Evolutionary conservation across 1,140 invertebrate species (phyloP).

Genomic region (Charaxes varanes): DNA sequence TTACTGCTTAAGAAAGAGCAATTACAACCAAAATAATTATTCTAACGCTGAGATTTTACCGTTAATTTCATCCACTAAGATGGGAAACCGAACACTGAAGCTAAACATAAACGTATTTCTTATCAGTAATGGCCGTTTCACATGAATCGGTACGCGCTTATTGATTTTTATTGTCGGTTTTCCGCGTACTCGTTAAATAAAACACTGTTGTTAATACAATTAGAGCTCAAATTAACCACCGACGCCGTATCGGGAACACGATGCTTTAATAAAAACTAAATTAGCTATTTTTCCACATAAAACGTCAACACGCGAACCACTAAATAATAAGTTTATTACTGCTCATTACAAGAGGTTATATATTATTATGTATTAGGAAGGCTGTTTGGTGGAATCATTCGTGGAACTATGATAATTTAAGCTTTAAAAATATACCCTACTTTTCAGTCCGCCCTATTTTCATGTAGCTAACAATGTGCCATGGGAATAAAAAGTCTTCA

Average conservation of each 20-base stretch:
- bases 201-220: constrained; percentile 39
- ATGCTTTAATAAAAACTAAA: constrained; percentile 56
- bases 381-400: too few relatives aligned
- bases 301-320: constrained; percentile 38
- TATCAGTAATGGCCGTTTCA: constrained; percentile 14
- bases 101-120: too few relatives aligned
- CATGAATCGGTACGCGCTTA: constrained; percentile 21
- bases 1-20: too few relatives aligned
- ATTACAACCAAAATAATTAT: too few relatives aligned
- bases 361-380: constrained; percentile 12
- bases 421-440: too few relatives aligned
- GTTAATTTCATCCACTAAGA: too few relatives aligned
- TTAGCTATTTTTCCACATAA: constrained; percentile 47
- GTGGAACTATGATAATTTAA: too few relatives aligned
- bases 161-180: constrained; percentile 36
- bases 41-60: too few relatives aligned
- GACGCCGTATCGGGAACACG: constrained; percentile 50
- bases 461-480: constrained; percentile 12
- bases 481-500: constrained; percentile 16
- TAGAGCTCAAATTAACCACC: constrained; percentile 51
- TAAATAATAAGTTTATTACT: constrained; percentile 56
- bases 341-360: constrained; percentile 21
- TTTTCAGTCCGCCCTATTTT: constrained; percentile 11
- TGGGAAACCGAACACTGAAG: too few relatives aligned
- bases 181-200: constrained; percentile 42